Conservation (phyloP, 2,888 invertebrate genomes). For the Dyspetes luteomarginatus region DNA sequence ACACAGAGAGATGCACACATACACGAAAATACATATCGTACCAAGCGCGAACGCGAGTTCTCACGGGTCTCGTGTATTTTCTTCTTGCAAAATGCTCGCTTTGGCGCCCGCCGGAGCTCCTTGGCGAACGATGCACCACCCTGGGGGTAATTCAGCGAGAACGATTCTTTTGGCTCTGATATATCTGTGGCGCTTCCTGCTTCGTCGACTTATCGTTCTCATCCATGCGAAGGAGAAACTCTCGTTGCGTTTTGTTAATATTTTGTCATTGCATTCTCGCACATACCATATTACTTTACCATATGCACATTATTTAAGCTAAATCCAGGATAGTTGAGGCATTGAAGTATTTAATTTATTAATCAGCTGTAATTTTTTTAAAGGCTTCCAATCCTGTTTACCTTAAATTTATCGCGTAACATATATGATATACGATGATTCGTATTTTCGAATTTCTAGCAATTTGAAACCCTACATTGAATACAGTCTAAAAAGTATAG, state of each 20-base stretch:
- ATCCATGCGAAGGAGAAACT: constrained; percentile 43
- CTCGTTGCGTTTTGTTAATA: constrained; percentile 22
- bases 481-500: no score
- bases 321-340: no score
- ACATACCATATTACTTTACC: no score
- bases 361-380: no score
- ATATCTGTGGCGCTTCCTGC: neutral
- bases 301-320: no score
- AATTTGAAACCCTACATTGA: no score
- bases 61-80: constrained; percentile 73
- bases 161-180: constrained; percentile 43
- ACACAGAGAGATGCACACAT: neutral
- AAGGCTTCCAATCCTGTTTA: no score
- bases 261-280: constrained; percentile 1
- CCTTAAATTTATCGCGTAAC: no score
- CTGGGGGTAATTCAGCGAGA: constrained; percentile 49
- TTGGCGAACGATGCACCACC: constrained; percentile 42
- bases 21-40: constrained; percentile 34
- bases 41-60: constrained; percentile 61
- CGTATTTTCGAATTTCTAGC: no score
- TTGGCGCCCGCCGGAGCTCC: constrained; percentile 54
- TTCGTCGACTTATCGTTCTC: constrained; percentile 47
- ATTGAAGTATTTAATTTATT: no score
- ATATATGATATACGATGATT: no score
- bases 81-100: constrained; percentile 61